Evolutionary conservation across 2,113 vertebrate species (phyloP).

Genomic region (Labeo catla): DNA sequence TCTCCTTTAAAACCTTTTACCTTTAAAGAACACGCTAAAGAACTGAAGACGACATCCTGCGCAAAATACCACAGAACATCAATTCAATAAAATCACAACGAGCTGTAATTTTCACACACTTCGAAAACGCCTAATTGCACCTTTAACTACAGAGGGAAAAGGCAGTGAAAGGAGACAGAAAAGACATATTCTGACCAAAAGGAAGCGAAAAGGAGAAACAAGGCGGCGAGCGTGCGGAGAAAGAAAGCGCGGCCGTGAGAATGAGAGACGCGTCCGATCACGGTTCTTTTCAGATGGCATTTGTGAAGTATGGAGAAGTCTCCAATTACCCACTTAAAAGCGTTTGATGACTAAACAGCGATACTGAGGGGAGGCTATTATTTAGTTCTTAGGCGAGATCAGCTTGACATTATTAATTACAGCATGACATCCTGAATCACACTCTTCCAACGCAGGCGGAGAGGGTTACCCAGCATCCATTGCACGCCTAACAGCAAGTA

Average conservation of each 20-base stretch:
- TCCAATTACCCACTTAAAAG: conserved; percentile 69
- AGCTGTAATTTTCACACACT: conserved; percentile 30
- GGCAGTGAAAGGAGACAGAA: background rate
- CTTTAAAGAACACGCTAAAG: conserved; percentile 13
- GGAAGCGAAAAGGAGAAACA: background rate
- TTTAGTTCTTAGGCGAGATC: conserved; percentile 68
- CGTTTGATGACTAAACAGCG: conserved; percentile 68
- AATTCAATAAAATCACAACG: conserved; percentile 21
- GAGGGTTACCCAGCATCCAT: conserved; percentile 37
- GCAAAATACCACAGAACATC: conserved; percentile 37
- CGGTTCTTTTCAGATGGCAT: conserved; percentile 46
- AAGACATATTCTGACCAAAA: background rate
- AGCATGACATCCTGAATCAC: conserved; percentile 63
- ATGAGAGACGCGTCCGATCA: conserved; percentile 40
- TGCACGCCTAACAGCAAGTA: conserved; percentile 3
- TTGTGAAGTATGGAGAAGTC: conserved; percentile 62
- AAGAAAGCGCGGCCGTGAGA: background rate
- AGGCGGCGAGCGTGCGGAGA: background rate
- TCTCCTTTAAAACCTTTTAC: conserved; percentile 31
- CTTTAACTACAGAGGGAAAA: conserved; percentile 2
- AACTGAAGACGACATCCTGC: background rate
- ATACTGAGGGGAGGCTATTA: conserved; percentile 65
- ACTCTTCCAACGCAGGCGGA: conserved; percentile 42
- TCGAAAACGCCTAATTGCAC: conserved; percentile 8
- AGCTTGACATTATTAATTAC: conserved; percentile 70